A percentile compares a stretch with the other conserved stretches of the same genome.
Evolutionary conservation across 1,140 invertebrate genomes (phyloP).

Genomic region (Hyles euphorbiae): DNA sequence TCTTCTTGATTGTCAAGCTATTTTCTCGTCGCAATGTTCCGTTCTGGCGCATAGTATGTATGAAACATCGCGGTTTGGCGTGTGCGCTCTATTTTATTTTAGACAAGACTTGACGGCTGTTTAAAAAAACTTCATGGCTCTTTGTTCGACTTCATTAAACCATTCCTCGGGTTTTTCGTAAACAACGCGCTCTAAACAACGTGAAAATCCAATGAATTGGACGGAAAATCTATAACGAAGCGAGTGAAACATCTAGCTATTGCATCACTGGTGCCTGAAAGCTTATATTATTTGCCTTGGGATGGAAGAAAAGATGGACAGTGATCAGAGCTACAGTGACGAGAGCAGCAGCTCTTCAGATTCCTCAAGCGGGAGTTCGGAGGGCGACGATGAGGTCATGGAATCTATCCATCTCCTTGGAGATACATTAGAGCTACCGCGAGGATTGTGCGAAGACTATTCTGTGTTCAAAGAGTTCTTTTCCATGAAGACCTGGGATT

Average conservation of each 20-base stretch:
- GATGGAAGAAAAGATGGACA: constrained; percentile 64
- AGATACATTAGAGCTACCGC: constrained; percentile 76
- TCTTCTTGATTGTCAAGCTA: constrained; percentile 72
- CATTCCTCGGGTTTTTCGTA: constrained; percentile 59
- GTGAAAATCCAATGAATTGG: constrained; percentile 53
- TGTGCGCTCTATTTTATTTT: constrained; percentile 73
- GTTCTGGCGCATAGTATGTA: constrained; percentile 73
- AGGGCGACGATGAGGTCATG: constrained; percentile 74
- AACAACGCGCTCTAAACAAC: constrained; percentile 63
- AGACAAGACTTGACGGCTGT: constrained; percentile 69
- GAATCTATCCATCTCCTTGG: constrained; percentile 73
- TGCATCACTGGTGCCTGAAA: constrained; percentile 23
- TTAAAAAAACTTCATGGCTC: constrained; percentile 62
- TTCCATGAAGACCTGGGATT: constrained; percentile 79
- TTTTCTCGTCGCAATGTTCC: constrained; percentile 74
- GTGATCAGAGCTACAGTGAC: constrained; percentile 64
- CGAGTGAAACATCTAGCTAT: constrained; percentile 29
- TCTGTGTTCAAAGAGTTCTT: constrained; percentile 81
- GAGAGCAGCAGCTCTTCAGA: constrained; percentile 63
- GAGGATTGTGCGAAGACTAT: constrained; percentile 78
- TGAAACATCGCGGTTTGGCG: constrained; percentile 67
- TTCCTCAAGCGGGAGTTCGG: constrained; percentile 59
- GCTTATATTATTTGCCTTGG: constrained; percentile 15
- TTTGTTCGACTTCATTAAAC: constrained; percentile 45
- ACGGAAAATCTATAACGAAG: constrained; percentile 34